These are phyloP conservation scores for Spizaetus ornatus DNA, from an alignment of 2,113 vertebrate species.

Conservation along the genomic window DNA sequence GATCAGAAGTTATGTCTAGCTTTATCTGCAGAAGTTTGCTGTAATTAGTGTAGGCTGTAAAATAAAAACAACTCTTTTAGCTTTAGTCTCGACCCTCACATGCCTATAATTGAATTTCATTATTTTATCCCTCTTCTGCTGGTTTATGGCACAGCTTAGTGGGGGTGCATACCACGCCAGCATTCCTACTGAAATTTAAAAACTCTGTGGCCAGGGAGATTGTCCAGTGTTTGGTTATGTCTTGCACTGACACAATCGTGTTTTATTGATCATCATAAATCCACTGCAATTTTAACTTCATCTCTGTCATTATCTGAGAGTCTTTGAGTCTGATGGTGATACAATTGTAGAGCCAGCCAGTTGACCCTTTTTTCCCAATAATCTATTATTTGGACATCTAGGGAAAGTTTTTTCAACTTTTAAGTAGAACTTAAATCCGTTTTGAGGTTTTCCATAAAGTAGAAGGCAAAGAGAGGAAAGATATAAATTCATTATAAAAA, in stretches of 20 bases:
- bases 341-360: neutral
- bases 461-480: neutral
- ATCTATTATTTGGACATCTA: neutral
- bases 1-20: neutral
- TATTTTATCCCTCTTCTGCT: neutral
- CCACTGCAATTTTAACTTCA: neutral
- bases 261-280: neutral
- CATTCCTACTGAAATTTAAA: neutral
- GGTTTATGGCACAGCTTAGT: neutral
- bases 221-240: neutral
- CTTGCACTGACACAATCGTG: neutral
- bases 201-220: neutral
- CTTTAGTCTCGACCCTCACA: neutral
- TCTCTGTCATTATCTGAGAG: neutral
- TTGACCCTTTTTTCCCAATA: neutral
- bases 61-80: neutral
- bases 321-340: neutral
- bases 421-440: neutral
- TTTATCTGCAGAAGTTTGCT: neutral
- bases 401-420: neutral
- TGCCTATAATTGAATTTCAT: neutral
- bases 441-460: neutral
- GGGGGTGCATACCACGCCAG: neutral
- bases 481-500: neutral
- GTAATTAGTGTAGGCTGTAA: neutral